Base-by-base conservation (phyloP, 2,797 vertebrate species). In the Pelobates cultripes region DNA sequence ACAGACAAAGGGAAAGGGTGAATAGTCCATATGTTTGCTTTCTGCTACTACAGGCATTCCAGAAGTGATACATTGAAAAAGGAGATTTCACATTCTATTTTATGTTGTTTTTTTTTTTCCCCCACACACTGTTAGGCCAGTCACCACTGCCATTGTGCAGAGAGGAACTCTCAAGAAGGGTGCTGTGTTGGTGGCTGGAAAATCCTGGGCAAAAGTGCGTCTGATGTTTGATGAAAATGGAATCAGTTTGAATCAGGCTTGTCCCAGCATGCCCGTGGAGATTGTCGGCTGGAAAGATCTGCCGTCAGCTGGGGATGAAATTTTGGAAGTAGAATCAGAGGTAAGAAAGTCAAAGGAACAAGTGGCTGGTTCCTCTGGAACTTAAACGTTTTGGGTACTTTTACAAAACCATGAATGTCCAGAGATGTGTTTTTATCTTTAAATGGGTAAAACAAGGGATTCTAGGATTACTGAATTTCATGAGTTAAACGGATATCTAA, bases 271-370 rank as follows among this genome's bases (percentile, higher is more conserved):
- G 6, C 94, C 96, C 0, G 96, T 97, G 87, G 94, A 97, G 90
- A 95, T 99, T 77, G 91, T 94, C 14, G 97, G 98, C 79, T 99
- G 98, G 98, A 97, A 94, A 90, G 95, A 98, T 3, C 90, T 94
- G 69, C 97, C 98, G 13, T 94, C 97, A 0, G 96, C 97, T 0
- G 98, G 97, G 43, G 96, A 98, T 63, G 90, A 93, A 73, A 93
- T 99, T 86, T 94, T 98, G 82, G 97, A 99, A 93, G 97, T 99
- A 41, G 95, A 97, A 86, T 96, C 97, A 14, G 97, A 99, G 97
- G 97, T 98, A 90, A 14, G 28, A 28, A 28, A 28, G 28, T 28
- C 28, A 28, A 28, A 28, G 28, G 28, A 28, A 28, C 28, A 28
- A 28, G 2, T 28, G 28, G 28, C 28, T 28, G 2, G 28, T 28